These are phyloP conservation scores for Tuberolachnus salignus DNA, from an alignment of 2,888 invertebrate genomes.

Conservation along the genomic window DNA sequence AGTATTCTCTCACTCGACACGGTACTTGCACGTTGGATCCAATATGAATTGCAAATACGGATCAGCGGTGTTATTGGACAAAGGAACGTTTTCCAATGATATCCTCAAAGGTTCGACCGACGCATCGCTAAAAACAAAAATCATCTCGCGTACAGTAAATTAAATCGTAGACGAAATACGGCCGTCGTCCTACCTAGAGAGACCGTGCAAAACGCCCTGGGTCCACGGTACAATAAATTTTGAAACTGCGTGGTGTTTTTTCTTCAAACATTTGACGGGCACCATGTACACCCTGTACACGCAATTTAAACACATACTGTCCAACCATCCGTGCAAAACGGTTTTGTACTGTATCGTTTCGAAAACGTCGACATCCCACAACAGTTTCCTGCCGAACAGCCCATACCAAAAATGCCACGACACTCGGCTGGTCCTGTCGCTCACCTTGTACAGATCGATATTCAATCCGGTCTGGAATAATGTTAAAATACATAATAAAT, in stretches of 20 bases:
- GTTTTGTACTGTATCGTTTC: slow-evolving; percentile 49
- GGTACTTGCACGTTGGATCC: slow-evolving; percentile 59
- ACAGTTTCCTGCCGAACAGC: not conserved
- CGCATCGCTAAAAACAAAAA: slow-evolving; percentile 18
- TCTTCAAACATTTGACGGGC: slow-evolving; percentile 65
- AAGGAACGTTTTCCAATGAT: slow-evolving; percentile 40
- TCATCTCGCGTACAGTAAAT: too few species aligned
- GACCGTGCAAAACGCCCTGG: slow-evolving; percentile 64
- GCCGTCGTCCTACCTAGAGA: slow-evolving; percentile 32
- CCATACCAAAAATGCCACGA: slow-evolving; percentile 46
- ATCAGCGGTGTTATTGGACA: slow-evolving; percentile 23
- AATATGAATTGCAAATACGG: slow-evolving; percentile 56
- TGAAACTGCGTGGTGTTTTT: slow-evolving; percentile 68
- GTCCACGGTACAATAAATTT: slow-evolving; percentile 73
- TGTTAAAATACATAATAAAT: not conserved
- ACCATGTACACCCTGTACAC: slow-evolving; percentile 63
- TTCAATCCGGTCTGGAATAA: slow-evolving; percentile 38
- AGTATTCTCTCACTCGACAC: slow-evolving; percentile 57
- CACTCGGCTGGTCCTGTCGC: slow-evolving; percentile 23
- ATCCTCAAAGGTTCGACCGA: slow-evolving; percentile 32
- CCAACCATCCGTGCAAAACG: slow-evolving; percentile 26
- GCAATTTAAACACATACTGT: slow-evolving; percentile 46
- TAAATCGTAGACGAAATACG: not conserved
- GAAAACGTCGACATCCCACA: slow-evolving; percentile 40
- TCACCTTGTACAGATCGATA: slow-evolving; percentile 33